Percentiles rank a stretch among this genome's conserved stretches.
Conservation (phyloP, 1,140 invertebrate genomes). For the Pteromalus puparum region DNA sequence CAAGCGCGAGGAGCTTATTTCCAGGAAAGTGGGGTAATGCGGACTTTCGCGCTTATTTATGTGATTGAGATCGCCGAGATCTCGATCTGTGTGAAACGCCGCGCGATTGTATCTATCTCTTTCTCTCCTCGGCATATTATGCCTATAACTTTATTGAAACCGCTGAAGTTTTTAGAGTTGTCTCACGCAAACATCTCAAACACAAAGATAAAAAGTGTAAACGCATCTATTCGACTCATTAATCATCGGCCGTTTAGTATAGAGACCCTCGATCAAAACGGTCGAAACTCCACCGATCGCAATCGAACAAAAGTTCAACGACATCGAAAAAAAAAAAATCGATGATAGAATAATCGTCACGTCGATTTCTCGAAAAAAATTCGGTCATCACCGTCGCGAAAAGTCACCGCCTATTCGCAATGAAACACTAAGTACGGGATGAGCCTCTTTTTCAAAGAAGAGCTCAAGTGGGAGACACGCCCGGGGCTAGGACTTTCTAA, state of each 20-base stretch:
- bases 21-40: conserved; percentile 12
- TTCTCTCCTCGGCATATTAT: neutral
- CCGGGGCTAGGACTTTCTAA: conserved; percentile 42
- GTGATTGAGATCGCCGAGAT: neutral
- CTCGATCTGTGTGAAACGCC: neutral
- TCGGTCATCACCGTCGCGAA: neutral
- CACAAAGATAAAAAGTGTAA: no score
- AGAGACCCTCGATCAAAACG: no score
- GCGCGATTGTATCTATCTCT: neutral
- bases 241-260: neutral
- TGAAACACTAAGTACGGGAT: neutral
- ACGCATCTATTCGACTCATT: no score
- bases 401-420: no score
- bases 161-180: neutral
- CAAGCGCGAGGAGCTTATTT: neutral
- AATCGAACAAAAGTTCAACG: neutral
- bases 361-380: neutral
- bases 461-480: conserved; percentile 21
- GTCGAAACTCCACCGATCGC: neutral
- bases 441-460: conserved; percentile 11
- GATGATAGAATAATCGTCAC: neutral
- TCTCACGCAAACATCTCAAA: neutral
- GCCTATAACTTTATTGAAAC: neutral
- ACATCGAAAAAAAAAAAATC: neutral
- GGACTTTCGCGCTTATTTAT: conserved; percentile 16